phyloP scores from a whole-genome alignment of 2,888 invertebrate species.

The Drosophila recens region DNA sequence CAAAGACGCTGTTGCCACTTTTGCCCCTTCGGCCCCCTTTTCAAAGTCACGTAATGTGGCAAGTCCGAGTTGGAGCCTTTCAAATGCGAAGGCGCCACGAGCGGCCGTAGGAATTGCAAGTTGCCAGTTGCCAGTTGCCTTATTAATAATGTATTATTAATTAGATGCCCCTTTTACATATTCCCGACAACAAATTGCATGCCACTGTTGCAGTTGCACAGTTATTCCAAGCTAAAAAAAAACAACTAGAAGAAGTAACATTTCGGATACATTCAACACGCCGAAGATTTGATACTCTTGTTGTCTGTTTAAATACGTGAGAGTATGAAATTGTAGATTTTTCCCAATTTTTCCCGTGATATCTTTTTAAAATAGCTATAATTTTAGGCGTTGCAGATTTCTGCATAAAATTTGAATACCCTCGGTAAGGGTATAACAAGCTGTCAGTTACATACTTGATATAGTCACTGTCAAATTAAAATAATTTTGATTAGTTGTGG shows the following conservation, averaged over 20 bases:
- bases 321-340: too few species aligned
- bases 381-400: too few species aligned
- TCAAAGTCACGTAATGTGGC: slow-evolving; percentile 50
- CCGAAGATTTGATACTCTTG: too few species aligned
- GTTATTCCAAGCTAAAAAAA: not conserved
- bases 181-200: slow-evolving; percentile 4
- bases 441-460: not conserved
- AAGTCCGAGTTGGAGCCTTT: slow-evolving; percentile 18
- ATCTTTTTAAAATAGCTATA: too few species aligned
- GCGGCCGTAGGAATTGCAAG: slow-evolving; percentile 3
- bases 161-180: slow-evolving; percentile 4
- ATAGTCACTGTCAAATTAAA: slow-evolving; percentile 11
- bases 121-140: slow-evolving; percentile 29
- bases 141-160: slow-evolving; percentile 47
- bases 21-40: not conserved
- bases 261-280: too few species aligned
- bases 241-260: too few species aligned
- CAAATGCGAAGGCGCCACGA: slow-evolving; percentile 5
- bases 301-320: too few species aligned
- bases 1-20: slow-evolving; percentile 38
- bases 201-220: not conserved
- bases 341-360: too few species aligned
- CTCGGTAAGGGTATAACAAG: too few species aligned
- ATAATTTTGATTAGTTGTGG: slow-evolving; percentile 1
- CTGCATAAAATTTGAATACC: too few species aligned